Conservation (phyloP, 2,797 vertebrate genomes). For the Gallinago solitaria region DNA sequence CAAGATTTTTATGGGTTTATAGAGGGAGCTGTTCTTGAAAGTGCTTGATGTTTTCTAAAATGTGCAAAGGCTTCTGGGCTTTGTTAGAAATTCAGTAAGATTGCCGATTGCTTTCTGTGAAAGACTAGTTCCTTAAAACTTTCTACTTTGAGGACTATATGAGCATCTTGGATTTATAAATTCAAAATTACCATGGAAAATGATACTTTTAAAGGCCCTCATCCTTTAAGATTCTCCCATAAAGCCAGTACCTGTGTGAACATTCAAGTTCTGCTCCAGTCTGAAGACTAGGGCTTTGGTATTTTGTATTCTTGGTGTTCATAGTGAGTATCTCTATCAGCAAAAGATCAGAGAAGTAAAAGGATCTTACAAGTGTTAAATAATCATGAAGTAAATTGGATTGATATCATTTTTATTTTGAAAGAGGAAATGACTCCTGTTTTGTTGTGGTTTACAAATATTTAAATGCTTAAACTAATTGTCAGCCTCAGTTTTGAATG, state of each 20-base stretch:
- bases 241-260: neutral
- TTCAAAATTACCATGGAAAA: neutral
- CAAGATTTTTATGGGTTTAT: conserved; percentile 36
- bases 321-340: neutral
- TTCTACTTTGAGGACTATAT: neutral
- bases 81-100: neutral
- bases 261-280: neutral
- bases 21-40: conserved; percentile 8
- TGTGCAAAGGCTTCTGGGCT: neutral
- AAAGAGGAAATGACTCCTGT: conserved; percentile 21
- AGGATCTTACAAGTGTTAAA: neutral
- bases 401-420: conserved; percentile 24
- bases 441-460: conserved; percentile 56
- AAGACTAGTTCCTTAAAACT: neutral
- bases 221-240: neutral
- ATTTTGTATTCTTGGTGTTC: neutral
- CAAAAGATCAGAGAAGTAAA: neutral
- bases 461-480: conserved; percentile 38
- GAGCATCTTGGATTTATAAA: neutral
- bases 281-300: neutral
- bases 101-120: neutral
- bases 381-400: conserved; percentile 7
- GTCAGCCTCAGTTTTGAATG: conserved; percentile 33
- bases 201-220: neutral
- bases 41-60: neutral